Conservation (phyloP, 2,888 invertebrate genomes). For the Cephus pygmeus region DNA sequence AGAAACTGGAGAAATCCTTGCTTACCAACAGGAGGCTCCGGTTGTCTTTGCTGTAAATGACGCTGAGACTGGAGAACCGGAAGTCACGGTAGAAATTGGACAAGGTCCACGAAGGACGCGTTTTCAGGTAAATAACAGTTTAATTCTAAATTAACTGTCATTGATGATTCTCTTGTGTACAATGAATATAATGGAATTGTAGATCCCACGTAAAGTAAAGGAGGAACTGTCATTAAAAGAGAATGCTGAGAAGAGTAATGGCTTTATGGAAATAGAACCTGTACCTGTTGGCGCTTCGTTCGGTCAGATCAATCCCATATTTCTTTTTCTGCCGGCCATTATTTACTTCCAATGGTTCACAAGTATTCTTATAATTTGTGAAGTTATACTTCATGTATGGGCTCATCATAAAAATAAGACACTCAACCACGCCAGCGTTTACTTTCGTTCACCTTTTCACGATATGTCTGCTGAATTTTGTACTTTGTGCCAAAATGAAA, state of each 20-base stretch:
- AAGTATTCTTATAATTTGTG: conserved; percentile 66
- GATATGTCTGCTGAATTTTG: conserved; percentile 77
- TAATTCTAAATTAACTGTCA: background rate
- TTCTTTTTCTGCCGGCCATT: conserved; percentile 51
- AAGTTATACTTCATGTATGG: conserved; percentile 74
- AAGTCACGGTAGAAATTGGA: conserved; percentile 28
- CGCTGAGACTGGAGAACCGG: conserved; percentile 59
- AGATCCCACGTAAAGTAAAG: conserved; percentile 25
- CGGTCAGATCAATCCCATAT: conserved; percentile 55
- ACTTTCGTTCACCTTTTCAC: conserved; percentile 79
- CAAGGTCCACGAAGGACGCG: conserved; percentile 41
- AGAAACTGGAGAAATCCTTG: conserved; percentile 55
- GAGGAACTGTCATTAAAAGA: conserved; percentile 28
- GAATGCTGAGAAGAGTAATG: conserved; percentile 23
- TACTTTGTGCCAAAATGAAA: conserved; percentile 74
- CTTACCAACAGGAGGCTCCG: conserved; percentile 10
- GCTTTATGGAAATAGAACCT: conserved; percentile 40
- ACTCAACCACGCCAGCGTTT: conserved; percentile 70
- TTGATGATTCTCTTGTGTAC: background rate
- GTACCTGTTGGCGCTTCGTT: conserved; percentile 50
- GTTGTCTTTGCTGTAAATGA: conserved; percentile 38
- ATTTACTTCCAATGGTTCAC: conserved; percentile 62
- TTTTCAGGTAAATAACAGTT: conserved; percentile 49
- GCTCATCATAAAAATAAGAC: conserved; percentile 76
- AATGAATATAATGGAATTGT: background rate